Base-by-base conservation (phyloP, 2,797 vertebrate species). In the Myiotriccus ornatus region DNA sequence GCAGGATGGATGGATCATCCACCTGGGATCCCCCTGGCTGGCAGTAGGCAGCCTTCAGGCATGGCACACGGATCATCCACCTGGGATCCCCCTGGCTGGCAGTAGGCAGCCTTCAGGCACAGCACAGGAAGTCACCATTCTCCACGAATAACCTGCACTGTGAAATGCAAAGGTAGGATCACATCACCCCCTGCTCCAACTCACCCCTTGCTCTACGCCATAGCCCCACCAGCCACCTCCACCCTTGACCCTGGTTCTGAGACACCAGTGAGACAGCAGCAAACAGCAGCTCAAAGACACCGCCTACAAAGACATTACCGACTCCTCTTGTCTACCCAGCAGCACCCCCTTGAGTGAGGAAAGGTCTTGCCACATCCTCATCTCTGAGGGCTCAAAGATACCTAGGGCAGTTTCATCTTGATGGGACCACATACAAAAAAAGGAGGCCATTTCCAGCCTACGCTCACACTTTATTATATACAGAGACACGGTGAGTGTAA, bases 401-500 rank as follows among this genome's bases (percentile, higher is more conserved):
- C 14, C 19, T 16, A 35, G 6, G 43, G 46, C 3, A 6, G 27
- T 87, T 78, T 86, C 34, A 67, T 14, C 43, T 59, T 27, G 55
- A 59, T 46, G 37, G 24, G 35, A 82, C 9, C 65, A 69, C 4
- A 41, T 37, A 60, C 1, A 5, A 47, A 59, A 43, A 63, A 62
- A 84, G 30, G 27, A 95, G 71, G 59, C 70, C 3, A 44, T 37
- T 83, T 95, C 89, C 96, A 97, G 93, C 93, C 92, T 92, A 95
- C 68, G 76, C 89, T 96, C 92, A 95, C 96, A 95, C 87, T 97
- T 97, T 97, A 97, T 97, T 97, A 95, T 96, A 95, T 92, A 94
- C 94, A 94, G 94, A 96, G 84, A 96, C 94, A 96, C 2, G 16
- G 90, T 56, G 71, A 96, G 89, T 95, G 87, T 95, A 96, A 96